Percentiles rank a stretch among this genome's conserved stretches.
Conservation (phyloP, 2,888 invertebrate species). For the Parnassius apollo region DNA sequence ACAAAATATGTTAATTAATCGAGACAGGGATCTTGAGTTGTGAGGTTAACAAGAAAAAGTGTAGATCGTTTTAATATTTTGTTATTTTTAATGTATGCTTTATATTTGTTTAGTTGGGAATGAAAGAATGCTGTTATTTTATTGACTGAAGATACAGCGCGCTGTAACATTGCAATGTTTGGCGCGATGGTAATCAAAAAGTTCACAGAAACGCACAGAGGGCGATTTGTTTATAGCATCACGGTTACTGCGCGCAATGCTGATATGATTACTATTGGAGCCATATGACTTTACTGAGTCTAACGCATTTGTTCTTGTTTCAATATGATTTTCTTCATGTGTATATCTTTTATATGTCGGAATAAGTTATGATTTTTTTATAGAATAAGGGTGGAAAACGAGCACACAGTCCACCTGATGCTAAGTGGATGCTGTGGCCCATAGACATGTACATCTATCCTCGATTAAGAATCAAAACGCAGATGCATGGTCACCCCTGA, state of each 20-base stretch:
- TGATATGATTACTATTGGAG: conserved; percentile 73
- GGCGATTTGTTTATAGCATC: conserved; percentile 57
- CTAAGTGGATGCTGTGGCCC: too few relatives aligned
- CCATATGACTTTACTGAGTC: conserved; percentile 56
- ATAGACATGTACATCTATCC: too few relatives aligned
- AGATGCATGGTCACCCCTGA: too few relatives aligned
- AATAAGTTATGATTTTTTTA: not conserved
- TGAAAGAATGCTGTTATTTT: not conserved
- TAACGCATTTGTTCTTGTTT: not conserved
- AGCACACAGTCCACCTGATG: too few relatives aligned
- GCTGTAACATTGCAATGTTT: conserved; percentile 38
- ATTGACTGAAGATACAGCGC: conserved; percentile 52
- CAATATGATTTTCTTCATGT: not conserved
- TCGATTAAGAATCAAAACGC: too few relatives aligned
- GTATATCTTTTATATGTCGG: not conserved
- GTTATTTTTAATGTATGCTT: too few relatives aligned
- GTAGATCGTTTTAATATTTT: too few relatives aligned
- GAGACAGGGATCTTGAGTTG: conserved; percentile 10
- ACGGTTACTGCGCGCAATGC: conserved; percentile 55
- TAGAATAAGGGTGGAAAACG: too few relatives aligned
- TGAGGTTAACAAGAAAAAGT: not conserved
- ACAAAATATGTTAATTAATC: conserved; percentile 58
- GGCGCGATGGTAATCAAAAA: conserved; percentile 57
- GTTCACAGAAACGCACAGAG: conserved; percentile 75
- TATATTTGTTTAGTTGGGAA: not conserved